phyloP scores from a whole-genome alignment of 2,113 vertebrate species.

The Platanista minor region DNA sequence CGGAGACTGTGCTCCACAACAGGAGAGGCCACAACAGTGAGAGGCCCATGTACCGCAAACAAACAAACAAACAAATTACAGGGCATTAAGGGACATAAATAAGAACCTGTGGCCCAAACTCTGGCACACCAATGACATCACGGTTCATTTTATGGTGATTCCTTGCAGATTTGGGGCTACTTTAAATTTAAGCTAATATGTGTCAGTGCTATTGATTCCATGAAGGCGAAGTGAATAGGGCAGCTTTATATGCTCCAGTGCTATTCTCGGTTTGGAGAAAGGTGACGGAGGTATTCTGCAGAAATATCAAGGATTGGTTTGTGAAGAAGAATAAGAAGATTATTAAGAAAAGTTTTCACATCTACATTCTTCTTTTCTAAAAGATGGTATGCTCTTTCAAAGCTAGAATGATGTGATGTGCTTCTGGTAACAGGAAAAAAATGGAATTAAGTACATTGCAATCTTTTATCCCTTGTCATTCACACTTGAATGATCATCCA shows the following conservation, averaged over 20 bases:
- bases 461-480: conserved; percentile 43
- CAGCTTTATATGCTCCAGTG: background rate
- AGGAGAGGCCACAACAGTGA: no score
- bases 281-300: background rate
- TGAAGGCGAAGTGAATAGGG: background rate
- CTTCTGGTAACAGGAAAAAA: conserved; percentile 24
- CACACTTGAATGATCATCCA: conserved; percentile 45
- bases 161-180: background rate
- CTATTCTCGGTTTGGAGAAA: background rate
- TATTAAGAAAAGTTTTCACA: background rate
- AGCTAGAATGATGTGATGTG: background rate
- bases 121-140: background rate
- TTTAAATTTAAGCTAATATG: background rate
- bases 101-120: background rate
- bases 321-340: background rate
- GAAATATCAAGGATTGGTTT: background rate
- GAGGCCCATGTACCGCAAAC: no score
- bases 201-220: background rate
- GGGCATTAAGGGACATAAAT: background rate
- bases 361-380: background rate
- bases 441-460: background rate
- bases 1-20: no score
- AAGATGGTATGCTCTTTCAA: background rate
- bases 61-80: no score
- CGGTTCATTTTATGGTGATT: background rate